phyloP scores from a whole-genome alignment of 2,113 vertebrate genomes.

The Phalacrocorax brasilianus region DNA sequence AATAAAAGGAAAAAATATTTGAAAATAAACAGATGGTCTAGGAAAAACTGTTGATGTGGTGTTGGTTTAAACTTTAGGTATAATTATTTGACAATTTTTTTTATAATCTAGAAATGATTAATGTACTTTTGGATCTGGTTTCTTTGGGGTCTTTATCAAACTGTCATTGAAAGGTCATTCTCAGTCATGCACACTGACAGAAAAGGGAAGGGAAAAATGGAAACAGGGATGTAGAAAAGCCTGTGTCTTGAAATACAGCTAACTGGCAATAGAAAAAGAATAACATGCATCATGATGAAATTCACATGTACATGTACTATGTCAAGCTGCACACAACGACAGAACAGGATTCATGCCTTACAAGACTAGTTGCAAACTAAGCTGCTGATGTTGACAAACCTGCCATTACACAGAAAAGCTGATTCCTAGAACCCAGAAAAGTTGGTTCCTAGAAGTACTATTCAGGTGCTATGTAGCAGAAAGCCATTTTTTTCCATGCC shows the following conservation, averaged over 20 bases:
- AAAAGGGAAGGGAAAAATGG: neutral
- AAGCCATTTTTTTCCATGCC: neutral
- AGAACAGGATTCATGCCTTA: neutral
- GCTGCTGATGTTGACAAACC: neutral
- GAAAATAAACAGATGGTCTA: neutral
- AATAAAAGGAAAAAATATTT: neutral
- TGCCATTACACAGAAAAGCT: neutral
- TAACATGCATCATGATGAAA: neutral
- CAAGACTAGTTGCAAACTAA: neutral
- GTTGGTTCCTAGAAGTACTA: neutral
- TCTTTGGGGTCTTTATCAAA: neutral
- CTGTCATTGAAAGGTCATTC: neutral
- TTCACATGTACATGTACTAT: neutral
- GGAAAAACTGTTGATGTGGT: neutral
- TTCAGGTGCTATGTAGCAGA: neutral
- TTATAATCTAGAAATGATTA: neutral
- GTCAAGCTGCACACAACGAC: neutral
- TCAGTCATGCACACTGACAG: neutral
- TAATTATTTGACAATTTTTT: neutral
- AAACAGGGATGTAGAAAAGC: accelerated
- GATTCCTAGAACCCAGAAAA: too few relatives aligned
- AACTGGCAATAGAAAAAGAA: neutral
- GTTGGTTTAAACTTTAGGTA: neutral
- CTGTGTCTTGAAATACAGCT: neutral
- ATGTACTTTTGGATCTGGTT: neutral